Evolutionary conservation across 2,113 vertebrate genomes (phyloP).

Genomic region (Ctenodactylus gundi): DNA sequence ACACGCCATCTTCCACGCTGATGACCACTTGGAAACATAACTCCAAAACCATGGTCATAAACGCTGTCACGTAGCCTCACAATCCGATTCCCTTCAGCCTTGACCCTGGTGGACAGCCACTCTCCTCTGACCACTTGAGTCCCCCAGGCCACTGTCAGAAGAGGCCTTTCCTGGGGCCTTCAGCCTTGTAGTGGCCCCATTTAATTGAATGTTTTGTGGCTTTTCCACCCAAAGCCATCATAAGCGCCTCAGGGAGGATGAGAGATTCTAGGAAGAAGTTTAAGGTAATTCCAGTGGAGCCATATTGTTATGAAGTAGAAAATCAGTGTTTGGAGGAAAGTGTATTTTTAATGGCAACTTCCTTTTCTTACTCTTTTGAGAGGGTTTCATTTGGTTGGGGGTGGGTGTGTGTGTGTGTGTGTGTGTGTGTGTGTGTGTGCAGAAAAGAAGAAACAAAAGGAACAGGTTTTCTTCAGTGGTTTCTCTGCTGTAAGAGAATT

Average conservation of each 20-base stretch:
- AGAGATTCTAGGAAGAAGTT: neutral
- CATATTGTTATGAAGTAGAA: neutral
- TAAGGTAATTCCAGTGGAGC: neutral
- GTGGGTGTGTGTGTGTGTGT: neutral
- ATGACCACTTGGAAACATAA: neutral
- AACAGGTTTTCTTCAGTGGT: neutral
- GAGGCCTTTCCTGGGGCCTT: neutral
- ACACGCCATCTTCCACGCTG: neutral
- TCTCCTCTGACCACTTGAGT: neutral
- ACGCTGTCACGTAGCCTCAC: neutral
- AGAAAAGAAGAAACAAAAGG: neutral
- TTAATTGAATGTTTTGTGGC: neutral
- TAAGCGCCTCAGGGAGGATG: neutral
- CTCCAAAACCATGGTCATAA: neutral
- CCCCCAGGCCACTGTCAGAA: neutral
- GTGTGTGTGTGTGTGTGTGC: neutral
- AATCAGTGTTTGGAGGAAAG: neutral
- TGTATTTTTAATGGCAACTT: neutral
- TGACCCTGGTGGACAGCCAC: neutral
- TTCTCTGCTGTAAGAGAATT: neutral
- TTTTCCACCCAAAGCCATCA: neutral
- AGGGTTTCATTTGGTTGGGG: rapidly evolving
- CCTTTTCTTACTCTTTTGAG: neutral
- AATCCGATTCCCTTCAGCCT: neutral
- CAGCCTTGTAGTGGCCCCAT: neutral